Base-by-base conservation (phyloP, 2,113 vertebrate species). In the Melanostigma gelatinosum region DNA sequence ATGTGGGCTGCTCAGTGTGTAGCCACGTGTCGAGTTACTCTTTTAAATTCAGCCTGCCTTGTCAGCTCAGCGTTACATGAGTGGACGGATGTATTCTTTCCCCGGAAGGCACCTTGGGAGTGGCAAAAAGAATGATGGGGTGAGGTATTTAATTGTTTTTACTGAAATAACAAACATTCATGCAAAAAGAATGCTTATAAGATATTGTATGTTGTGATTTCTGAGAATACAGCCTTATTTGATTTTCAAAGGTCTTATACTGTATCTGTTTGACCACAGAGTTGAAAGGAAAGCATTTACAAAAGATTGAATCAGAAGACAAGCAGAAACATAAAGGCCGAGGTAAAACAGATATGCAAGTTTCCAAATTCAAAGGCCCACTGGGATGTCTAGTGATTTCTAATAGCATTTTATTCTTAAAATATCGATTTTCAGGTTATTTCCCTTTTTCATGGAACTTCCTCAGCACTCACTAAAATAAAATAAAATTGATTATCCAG, bases 21-120 rank as follows among this genome's bases (percentile, higher is more conserved):
- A 79, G 69, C 78, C 71, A 32, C 27, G 58, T 75, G 67, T 76
- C 36, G 36, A 78, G 60, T 81, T 68, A 63, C 74, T 86, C 58
- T 77, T 82, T 79, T 55, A 11, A 68, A 68, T 75, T 70, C 46
- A 22, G 61, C 60, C 74, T 55, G 44, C 66, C 50, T 65, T 72
- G 77, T 79, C 79, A 65, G 68, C 44, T 82, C 75, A 58, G 68
- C 13, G 16, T 72, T 70, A 55, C 16, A 9, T 60, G 10, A 79
- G 44, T 9, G n/a, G 24, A 58, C 13, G 7, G 46, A 77, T 46
- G 22, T 11, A 42, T 77, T 50, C 12, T 22, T 50, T 64, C 16
- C 66, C 5, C 16, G 20, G 32, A 3, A 34, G 10, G 64, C 20
- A 58, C 54, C 54, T 40, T 62, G 12, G 27, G 22, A 24, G 38